Evolutionary conservation across 2,797 vertebrate genomes (phyloP).

Genomic region (Falco columbarius): DNA sequence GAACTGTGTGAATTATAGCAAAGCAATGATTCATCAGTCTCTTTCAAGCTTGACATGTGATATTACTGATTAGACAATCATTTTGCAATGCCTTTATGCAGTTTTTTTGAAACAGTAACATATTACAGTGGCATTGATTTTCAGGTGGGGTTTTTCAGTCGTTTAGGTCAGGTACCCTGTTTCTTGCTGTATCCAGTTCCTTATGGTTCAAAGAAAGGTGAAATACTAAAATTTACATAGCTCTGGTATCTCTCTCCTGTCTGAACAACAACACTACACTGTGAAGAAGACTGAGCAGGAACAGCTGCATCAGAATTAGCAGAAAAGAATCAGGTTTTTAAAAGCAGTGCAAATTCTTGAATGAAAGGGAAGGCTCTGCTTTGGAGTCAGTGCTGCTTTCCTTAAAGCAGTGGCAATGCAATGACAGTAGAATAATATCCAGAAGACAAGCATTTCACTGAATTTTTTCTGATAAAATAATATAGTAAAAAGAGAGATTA

Average conservation of each 20-base stretch:
- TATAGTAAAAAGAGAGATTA: neutral
- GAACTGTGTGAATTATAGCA: neutral
- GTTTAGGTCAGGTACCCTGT: neutral
- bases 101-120: neutral
- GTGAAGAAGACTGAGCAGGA: neutral
- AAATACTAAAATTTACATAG: neutral
- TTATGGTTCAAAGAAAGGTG: neutral
- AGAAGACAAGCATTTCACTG: neutral
- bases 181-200: neutral
- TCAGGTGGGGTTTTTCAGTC: neutral
- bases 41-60: neutral
- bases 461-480: neutral
- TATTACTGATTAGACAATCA: neutral
- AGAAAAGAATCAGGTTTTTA: neutral
- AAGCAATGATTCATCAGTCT: neutral
- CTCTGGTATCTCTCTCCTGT: neutral
- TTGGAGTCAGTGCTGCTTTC: neutral
- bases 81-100: neutral
- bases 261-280: neutral
- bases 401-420: neutral
- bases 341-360: neutral
- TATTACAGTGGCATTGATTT: neutral
- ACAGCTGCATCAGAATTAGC: neutral
- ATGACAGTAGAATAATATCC: neutral
- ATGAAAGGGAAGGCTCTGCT: neutral